A percentile compares a stretch with the other conserved stretches of the same genome.
phyloP scores from a whole-genome alignment of 2,888 invertebrate genomes.

The Electrophaes corylata region DNA sequence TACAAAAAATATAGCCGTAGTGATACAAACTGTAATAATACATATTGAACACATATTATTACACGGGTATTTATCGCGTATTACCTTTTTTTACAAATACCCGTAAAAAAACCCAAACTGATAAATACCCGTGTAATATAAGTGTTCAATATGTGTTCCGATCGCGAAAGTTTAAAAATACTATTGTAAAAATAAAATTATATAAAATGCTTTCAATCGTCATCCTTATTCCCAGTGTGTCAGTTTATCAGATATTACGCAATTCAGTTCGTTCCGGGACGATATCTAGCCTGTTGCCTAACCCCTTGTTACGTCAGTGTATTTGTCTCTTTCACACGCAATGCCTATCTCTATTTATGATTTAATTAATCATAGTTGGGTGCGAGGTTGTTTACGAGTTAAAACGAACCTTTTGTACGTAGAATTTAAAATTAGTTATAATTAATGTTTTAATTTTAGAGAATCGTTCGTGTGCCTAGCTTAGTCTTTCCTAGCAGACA shows the following conservation, averaged over 20 bases:
- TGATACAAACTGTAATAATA: no score
- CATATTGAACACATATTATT: no score
- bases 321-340: conserved; percentile 23
- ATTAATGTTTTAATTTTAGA: no score
- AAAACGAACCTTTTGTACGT: not conserved
- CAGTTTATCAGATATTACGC: conserved; percentile 46
- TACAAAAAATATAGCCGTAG: no score
- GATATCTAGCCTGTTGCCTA: conserved; percentile 34
- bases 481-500: no score
- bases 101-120: no score
- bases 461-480: no score
- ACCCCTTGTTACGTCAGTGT: conserved; percentile 19
- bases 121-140: no score
- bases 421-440: not conserved
- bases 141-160: no score
- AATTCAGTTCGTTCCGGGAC: conserved; percentile 34
- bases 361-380: conserved; percentile 20
- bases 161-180: not conserved
- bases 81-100: no score
- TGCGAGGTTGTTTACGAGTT: conserved; percentile 1
- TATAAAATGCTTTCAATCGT: no score
- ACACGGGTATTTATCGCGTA: no score
- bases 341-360: conserved; percentile 7
- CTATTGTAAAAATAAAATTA: not conserved
- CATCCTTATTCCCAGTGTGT: conserved; percentile 40